Percentiles rank a stretch among this genome's conserved stretches.
These are phyloP conservation scores for Adelognathus sp. DNA, from an alignment of 2,888 invertebrate genomes.

Conservation along the genomic window DNA sequence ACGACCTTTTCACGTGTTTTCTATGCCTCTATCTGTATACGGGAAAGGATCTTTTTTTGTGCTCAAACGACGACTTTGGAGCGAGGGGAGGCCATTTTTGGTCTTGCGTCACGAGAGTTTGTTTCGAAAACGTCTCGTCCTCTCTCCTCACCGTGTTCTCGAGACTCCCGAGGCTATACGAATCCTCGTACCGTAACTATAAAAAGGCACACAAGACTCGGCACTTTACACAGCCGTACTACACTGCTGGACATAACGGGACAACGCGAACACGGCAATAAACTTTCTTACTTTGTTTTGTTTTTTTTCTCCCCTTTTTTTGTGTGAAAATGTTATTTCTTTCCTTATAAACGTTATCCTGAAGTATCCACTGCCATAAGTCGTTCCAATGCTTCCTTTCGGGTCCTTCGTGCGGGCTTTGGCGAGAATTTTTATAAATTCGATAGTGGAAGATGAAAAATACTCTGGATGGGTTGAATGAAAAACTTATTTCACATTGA, in stretches of 20 bases:
- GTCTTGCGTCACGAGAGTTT: conserved; percentile 26
- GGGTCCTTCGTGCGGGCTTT: neutral
- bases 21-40: neutral
- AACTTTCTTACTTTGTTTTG: neutral
- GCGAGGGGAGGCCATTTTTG: conserved; percentile 14
- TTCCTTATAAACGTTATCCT: neutral
- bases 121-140: conserved; percentile 33
- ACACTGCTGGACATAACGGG: neutral
- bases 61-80: neutral
- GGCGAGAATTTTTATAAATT: neutral
- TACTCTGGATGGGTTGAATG: neutral
- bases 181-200: conserved; percentile 35
- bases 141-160: neutral
- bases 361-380: neutral
- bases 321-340: neutral
- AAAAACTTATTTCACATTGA: too few species aligned
- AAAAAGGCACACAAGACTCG: conserved; percentile 40
- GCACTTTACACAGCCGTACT: neutral
- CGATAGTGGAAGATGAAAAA: neutral
- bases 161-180: conserved; percentile 19
- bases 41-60: conserved; percentile 31
- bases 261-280: neutral
- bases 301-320: neutral
- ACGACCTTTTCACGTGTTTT: neutral
- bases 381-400: neutral